Evolutionary conservation across 2,113 vertebrate genomes (phyloP), one percentile per base, ranked within the genome.

Genomic region (Leiothrix lutea): DNA sequence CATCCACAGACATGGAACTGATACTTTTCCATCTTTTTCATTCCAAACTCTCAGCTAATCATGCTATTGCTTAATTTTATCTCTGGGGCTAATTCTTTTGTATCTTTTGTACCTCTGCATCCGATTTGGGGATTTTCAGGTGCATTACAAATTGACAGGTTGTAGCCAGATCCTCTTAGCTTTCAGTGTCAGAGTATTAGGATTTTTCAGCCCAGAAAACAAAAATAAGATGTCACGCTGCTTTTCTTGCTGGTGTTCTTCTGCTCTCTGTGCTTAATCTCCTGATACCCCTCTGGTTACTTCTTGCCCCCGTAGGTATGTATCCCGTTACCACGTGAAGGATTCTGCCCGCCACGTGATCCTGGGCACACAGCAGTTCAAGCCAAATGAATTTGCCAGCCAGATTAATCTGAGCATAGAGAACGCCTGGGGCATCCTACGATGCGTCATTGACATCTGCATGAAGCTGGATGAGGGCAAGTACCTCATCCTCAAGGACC

Each of bases 321-420:
- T 99, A 19, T 99, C 99, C 57, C 99, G 99, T 40, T 99, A 99
- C 98, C 99, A 99, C 0, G 99, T 98, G 40, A 99, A 99, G 84
- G 99, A 99, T 97, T 99, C 99, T 1, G 98, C 99, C 0, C 99
- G 99, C 56, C 99, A 99, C 0, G 99, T 99, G 80, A 97, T 99
- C 97, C 98, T 99, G 96, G 99, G 99, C 66, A 99, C 99, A 0
- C 99, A 99, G 98, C 99, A 99, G 98, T 99, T 99, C 98, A 99
- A 99, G 95, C 99, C 99, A 50, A 99, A 99, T 33, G 99, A 99
- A 97, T 99, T 99, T 21, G 99, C 99, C 98, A 99, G 99, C 97
- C 99, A 99, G 98, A 99, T 99, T 92, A 99, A 99, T 98, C 98
- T 99, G 98, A 99, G 99, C 78, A 99, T 99, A 97, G 99, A 99